Base-by-base conservation (phyloP, 2,797 vertebrate species). In the Mus spretus region DNA sequence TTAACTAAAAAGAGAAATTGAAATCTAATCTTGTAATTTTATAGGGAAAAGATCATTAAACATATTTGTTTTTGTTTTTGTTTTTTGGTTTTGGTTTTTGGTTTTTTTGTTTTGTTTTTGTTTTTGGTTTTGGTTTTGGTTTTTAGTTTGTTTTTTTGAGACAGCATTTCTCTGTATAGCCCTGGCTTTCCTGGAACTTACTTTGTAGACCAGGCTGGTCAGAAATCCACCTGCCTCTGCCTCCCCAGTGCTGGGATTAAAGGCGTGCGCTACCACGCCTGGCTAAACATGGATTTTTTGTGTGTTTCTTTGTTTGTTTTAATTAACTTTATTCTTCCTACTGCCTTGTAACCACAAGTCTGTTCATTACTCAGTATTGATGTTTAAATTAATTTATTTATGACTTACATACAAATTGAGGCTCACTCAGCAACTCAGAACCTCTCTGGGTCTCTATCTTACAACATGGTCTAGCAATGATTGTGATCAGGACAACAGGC, bases 311-410 rank as follows among this genome's bases (percentile, higher is more conserved):
- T 61, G 13, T 55, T 55, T 55, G 50, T 50, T 50, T 50, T 11
- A 50, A 78, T 63, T 53, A 77, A 13, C 10, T 57, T 77, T n/a
- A 72, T 17, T 59, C 8, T 31, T 20, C 10, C 11, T 5, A 57
- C 2, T 15, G 4, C 2, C 15, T 4, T 0, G 5, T 53, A 20
- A 59, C 7, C 9, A 19, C 12, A 70, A n/a, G 8, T 4, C 2
- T 65, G 34, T 20, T 2, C n/a, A 28, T 63, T 31, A 78, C 8
- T 91, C 86, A 75, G 1, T 20, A 17, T 61, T 84, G 28, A 17
- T 77, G 72, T 78, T 89, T 34, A 34, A 17, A 6, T 59, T 81
- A 67, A 81, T 9, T 63, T 28, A 47, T 50, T 79, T 61, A 20
- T 57, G 14, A 34, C 93, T 63, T 61, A 3, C 19, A 4, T 4